Percentiles rank a stretch among this genome's conserved stretches.
Conservation (phyloP, 2,888 invertebrate genomes). For the Cremastinae sp. region DNA sequence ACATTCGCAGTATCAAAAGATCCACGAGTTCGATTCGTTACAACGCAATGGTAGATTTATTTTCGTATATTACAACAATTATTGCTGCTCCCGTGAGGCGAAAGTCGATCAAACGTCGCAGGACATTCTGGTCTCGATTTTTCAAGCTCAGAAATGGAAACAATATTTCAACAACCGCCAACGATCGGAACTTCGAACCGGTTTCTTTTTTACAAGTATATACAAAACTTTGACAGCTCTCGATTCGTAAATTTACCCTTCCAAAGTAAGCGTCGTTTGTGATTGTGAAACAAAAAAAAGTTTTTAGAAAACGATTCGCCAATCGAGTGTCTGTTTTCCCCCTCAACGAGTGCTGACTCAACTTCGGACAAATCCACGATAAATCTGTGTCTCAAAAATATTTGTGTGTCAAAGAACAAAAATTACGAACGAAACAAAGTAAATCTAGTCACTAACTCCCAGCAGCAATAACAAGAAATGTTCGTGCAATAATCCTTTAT, state of each 20-base stretch:
- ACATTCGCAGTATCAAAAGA: neutral
- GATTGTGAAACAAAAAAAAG: neutral
- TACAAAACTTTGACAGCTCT: neutral
- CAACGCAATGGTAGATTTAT: neutral
- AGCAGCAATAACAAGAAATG: constrained; percentile 74
- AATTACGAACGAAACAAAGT: constrained; percentile 1
- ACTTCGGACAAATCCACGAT: constrained; percentile 40
- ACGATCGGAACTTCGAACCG: no score
- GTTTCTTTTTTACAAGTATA: no score
- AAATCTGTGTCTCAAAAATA: constrained; percentile 40
- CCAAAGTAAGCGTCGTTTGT: neutral
- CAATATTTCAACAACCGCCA: neutral
- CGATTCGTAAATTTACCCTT: neutral
- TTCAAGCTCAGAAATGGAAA: neutral
- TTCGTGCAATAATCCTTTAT: constrained; percentile 71
- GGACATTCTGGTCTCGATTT: neutral
- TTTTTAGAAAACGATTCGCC: neutral
- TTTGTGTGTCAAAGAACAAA: constrained; percentile 46
- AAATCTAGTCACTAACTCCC: constrained; percentile 63
- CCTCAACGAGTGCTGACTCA: neutral
- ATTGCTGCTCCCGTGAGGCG: no score
- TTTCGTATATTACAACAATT: neutral
- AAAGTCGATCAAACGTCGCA: no score
- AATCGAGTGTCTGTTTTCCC: constrained; percentile 13
- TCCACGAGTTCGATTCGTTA: constrained; percentile 20